Percentiles rank a stretch among this genome's conserved stretches.
phyloP scores from a whole-genome alignment of 2,113 vertebrate genomes.

The Platichthys stellatus region DNA sequence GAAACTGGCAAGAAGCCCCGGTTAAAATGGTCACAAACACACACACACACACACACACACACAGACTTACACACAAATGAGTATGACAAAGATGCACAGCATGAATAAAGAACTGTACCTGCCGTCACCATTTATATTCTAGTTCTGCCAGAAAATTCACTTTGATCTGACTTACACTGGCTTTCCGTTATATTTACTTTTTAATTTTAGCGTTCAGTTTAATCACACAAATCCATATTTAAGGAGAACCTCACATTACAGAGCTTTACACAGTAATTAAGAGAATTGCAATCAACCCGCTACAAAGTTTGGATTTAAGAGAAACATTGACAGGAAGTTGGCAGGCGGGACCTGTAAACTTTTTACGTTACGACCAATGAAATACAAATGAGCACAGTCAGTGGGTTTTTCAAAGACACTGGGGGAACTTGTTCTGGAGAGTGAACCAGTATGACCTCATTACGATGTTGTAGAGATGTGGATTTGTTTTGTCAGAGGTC shows the following conservation, averaged over 20 bases:
- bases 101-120: neutral
- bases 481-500: slow-evolving; percentile 15
- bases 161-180: neutral
- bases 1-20: slow-evolving; percentile 21
- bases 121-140: slow-evolving; percentile 3
- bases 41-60: neutral
- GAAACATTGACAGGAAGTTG: slow-evolving; percentile 21
- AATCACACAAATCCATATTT: slow-evolving; percentile 1
- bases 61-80: too few species aligned
- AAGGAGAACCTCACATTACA: neutral
- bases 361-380: slow-evolving; percentile 13
- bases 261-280: slow-evolving; percentile 4
- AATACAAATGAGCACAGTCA: neutral
- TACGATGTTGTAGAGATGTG: neutral
- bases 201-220: slow-evolving; percentile 2
- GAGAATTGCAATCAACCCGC: neutral
- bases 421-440: slow-evolving; percentile 2
- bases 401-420: slow-evolving; percentile 27
- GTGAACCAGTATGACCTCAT: slow-evolving; percentile 18
- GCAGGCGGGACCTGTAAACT: slow-evolving; percentile 26
- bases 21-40: slow-evolving; percentile 4
- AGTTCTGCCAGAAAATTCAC: neutral
- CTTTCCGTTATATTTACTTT: slow-evolving; percentile 5
- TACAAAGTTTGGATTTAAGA: neutral
- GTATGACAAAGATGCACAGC: neutral